Evolutionary conservation across 2,888 invertebrate species (phyloP), one percentile per base, ranked within the genome.

Genomic region (Campoplex capitator): DNA sequence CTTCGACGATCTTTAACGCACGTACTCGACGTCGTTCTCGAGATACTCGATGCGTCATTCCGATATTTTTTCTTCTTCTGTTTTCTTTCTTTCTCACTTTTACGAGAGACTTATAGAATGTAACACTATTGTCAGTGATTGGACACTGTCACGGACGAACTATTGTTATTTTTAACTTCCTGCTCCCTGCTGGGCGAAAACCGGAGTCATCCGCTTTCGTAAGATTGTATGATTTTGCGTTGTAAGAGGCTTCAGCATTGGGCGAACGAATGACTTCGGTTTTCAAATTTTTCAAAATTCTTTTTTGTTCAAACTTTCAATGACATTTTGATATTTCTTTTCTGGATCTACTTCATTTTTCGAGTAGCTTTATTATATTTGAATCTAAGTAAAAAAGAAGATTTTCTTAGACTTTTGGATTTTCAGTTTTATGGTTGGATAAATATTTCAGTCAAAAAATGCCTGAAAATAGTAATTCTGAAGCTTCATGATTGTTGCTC

Each of bases 1-100:
- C 65, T 85, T 81, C 51, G 62, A 28, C 58, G 75, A 81, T 77
- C 84, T 71, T 85, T 80, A 80, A 80, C 71, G 51, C 76, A 67
- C 84, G 80, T 80, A 67, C 54, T 65, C 54, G 35, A 45, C 65
- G 42, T 68, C 75, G 58, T 76, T 83, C 62, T 76, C 71, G 42
- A 62, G 74, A 84, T 58, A 38, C 79, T 80, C 79, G 68, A 80
- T 42, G 79, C 79, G 54, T 85, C 83, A 74, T 84, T 74, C 16
- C 56, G 0, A 38, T 28, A 38, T 77, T 62, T 48, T 65, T 48
- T 62, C 62, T 76, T 48, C 23, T n/a, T 54, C 23, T 54, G 23
- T 23, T 23, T 23, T 23, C 23, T 23, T 23, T 23, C n/a, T 32
- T 77, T 78, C 28, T 54, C 7, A 28, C 16, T 80, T 80, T 79